Evolutionary conservation across 2,888 invertebrate species (phyloP), one percentile per base, ranked within the genome.

Genomic region (Sesia apiformis): DNA sequence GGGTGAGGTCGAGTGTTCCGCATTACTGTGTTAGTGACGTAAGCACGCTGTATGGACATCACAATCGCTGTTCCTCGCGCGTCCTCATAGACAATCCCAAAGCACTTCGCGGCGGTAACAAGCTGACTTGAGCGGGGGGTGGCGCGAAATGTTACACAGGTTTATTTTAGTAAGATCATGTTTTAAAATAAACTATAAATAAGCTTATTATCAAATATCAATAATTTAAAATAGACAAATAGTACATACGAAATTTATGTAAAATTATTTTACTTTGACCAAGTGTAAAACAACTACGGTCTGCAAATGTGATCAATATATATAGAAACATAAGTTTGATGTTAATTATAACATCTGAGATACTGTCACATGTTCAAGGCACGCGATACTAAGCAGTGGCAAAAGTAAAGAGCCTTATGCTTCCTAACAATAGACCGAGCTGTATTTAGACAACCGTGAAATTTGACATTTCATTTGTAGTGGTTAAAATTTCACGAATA

Each of bases 31-130:
- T 50, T 50, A 50, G 50, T 50, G 58, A 52, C 74, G 68, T 60
- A 77, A 78, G 77, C 77, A 67, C 70, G 67, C 64, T 38, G 63
- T 65, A 69, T 66, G 70, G 70, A 81, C 81, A 74, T 80, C 83
- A 81, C 82, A 79, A 64, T 66, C 71, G 76, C 75, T 73, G 76
- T 77, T 75, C 79, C 75, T 74, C 76, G 73, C 76, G 70, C 72
- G 62, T 66, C 69, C 67, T 81, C 82, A 79, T 78, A 82, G 81
- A 81, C 82, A 81, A 79, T 76, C 78, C 81, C 81, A 77, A 80
- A 80, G 80, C 79, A 69, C 70, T 66, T 55, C 57, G 52, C 52
- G 58, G n/a, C n/a, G 51, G 51, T 52, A 53, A 40, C 49, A 55
- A 54, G 55, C 55, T 56, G 52, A 56, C 52, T 54, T 63, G 65